Evolutionary conservation across 1,140 invertebrate genomes (phyloP), one percentile per base, ranked within the genome.

Genomic region (Trinorchestia longiramus): DNA sequence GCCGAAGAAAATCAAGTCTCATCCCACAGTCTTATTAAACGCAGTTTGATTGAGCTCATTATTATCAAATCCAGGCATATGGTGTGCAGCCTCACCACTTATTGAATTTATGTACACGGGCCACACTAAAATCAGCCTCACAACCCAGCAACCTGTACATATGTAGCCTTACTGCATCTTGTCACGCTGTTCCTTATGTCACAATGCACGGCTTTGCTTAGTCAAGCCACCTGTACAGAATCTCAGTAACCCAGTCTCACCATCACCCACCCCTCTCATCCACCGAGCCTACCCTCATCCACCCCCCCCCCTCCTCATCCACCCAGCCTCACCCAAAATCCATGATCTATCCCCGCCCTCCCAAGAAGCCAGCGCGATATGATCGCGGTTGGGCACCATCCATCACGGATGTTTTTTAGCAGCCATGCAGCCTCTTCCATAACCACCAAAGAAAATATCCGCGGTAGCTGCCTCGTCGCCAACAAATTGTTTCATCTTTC

Each of bases 391-490:
- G 36, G 87, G 23, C 42, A 92, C 43, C 90, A 92, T 92, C 90
- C 90, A 92, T 92, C 90, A 92, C 43, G 41, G 23, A 92, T 44
- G 90, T 44, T 92, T 92, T 94, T 94, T n/a, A 91, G 41, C 23
- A 47, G 92, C 43, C 40, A 11, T 11, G 43, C 92, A 40, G 92
- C 92, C 40, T 40, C 92, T 44, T 45, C 44, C 92, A 94, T 94
- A 94, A 47, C 92, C 43, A 47, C 92, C 43, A n/a, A 47, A 45
- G 92, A 94, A 94, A 94, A 94, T 94, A 47, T 94, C 88, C 43
- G n/a, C 88, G 8, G 88, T 43, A 28, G 88, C 88, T 15, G 88
- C 47, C 43, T 42, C 88, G 88, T 90, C 88, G 6, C 88, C 88
- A 90, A 90, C 88, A 90, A 90, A 90, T 90, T 90, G 88, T 90